Evolutionary conservation across 2,888 invertebrate genomes (phyloP).

Genomic region (Prostheceraeus crozeri): DNA sequence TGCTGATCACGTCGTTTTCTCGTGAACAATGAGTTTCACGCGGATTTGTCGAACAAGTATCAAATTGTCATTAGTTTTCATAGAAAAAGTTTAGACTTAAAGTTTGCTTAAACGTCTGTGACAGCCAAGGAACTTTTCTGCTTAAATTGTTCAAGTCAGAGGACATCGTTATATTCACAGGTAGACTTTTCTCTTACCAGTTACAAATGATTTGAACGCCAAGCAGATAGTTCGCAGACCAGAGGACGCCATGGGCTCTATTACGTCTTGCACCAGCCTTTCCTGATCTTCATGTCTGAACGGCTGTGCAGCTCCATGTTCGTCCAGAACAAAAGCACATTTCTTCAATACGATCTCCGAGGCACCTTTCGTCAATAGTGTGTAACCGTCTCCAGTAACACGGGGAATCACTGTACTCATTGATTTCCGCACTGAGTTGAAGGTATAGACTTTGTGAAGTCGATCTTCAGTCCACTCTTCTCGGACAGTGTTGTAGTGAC

Average conservation of each 20-base stretch:
- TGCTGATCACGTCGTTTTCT: too few species aligned
- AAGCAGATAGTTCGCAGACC: constrained; percentile 88
- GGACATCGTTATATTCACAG: too few species aligned
- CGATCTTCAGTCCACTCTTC: constrained; percentile 84
- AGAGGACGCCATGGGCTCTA: constrained; percentile 96
- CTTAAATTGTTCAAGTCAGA: too few species aligned
- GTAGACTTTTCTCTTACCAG: constrained; percentile 57
- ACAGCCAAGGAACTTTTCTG: too few species aligned
- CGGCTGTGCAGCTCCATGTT: not conserved
- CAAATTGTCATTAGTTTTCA: too few species aligned
- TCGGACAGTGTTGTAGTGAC: constrained; percentile 79
- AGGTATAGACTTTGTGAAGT: constrained; percentile 72
- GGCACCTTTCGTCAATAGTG: constrained; percentile 93
- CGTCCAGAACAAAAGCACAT: constrained; percentile 60
- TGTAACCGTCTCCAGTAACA: constrained; percentile 70
- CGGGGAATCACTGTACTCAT: constrained; percentile 82
- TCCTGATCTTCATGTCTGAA: constrained; percentile 68
- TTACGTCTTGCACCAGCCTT: constrained; percentile 74
- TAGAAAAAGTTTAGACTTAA: too few species aligned
- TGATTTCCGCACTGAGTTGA: constrained; percentile 96
- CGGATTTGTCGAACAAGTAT: too few species aligned
- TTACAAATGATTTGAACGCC: constrained; percentile 87
- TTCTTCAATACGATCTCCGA: constrained; percentile 97
- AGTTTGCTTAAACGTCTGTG: too few species aligned
- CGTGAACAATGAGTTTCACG: too few species aligned